Percentiles rank a stretch among this genome's conserved stretches.
Conservation (phyloP, 2,888 invertebrate genomes). For the Cartodere bifasciata region DNA sequence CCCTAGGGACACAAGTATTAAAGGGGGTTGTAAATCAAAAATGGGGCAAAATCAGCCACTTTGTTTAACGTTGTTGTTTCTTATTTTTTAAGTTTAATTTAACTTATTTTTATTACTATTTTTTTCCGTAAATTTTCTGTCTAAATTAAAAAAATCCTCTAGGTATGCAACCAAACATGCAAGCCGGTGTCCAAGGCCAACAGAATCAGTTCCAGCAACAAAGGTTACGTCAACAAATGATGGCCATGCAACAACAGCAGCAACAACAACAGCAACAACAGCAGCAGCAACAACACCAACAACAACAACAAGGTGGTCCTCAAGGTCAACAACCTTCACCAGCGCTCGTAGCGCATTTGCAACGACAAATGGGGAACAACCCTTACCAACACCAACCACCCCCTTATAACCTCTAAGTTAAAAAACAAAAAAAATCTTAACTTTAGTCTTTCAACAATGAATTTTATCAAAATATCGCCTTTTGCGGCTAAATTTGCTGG, state of each 20-base stretch:
- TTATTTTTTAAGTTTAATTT: too few species aligned
- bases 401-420: constrained; percentile 35
- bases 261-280: constrained; percentile 42
- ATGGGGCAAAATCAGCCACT: too few species aligned
- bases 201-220: constrained; percentile 35
- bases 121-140: too few species aligned
- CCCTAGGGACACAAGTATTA: too few species aligned
- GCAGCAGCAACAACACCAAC: constrained; percentile 35
- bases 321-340: constrained; percentile 43
- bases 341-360: constrained; percentile 52
- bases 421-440: background rate
- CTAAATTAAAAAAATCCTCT: too few species aligned
- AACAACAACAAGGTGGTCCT: constrained; percentile 39
- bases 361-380: constrained; percentile 44
- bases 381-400: constrained; percentile 46
- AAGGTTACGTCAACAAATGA: constrained; percentile 56
- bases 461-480: too few species aligned
- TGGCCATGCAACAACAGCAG: constrained; percentile 56
- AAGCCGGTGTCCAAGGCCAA: too few species aligned
- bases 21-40: too few species aligned
- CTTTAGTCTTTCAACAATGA: too few species aligned
- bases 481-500: too few species aligned
- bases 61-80: too few species aligned
- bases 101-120: background rate
- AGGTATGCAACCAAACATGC: constrained; percentile 26